These are phyloP conservation scores for Ceratotherium simum DNA, from an alignment of 2,113 vertebrate species.

Conservation along the genomic window DNA sequence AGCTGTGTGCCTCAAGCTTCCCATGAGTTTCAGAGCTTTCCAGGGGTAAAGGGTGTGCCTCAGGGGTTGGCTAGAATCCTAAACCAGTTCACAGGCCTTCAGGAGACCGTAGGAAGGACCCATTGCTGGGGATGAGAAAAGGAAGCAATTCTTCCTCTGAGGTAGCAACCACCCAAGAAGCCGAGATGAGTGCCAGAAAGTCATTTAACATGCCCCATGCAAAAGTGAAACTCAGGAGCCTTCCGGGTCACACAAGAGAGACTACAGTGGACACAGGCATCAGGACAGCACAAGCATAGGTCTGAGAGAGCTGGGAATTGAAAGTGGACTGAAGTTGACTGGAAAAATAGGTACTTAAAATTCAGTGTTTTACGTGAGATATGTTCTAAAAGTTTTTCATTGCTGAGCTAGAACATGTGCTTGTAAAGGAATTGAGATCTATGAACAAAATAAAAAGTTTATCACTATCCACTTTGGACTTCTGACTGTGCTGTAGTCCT, in stretches of 20 bases:
- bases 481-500: background rate
- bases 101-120: background rate
- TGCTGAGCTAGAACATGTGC: background rate
- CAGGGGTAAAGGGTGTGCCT: background rate
- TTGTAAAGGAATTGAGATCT: background rate
- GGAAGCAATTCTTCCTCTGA: background rate
- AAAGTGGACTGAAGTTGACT: background rate
- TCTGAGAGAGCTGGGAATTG: background rate
- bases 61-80: background rate
- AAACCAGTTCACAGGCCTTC: background rate
- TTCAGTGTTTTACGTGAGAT: background rate
- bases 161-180: background rate
- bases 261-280: background rate
- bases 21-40: background rate
- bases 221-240: background rate
- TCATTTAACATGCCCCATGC: background rate
- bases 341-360: background rate
- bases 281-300: background rate
- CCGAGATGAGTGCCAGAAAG: background rate
- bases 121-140: background rate
- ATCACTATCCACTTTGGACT: background rate
- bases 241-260: background rate
- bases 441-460: background rate
- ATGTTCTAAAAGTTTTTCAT: background rate
- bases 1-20: background rate